phyloP scores from a whole-genome alignment of 1,140 invertebrate species.

The Lycorma delicatula region DNA sequence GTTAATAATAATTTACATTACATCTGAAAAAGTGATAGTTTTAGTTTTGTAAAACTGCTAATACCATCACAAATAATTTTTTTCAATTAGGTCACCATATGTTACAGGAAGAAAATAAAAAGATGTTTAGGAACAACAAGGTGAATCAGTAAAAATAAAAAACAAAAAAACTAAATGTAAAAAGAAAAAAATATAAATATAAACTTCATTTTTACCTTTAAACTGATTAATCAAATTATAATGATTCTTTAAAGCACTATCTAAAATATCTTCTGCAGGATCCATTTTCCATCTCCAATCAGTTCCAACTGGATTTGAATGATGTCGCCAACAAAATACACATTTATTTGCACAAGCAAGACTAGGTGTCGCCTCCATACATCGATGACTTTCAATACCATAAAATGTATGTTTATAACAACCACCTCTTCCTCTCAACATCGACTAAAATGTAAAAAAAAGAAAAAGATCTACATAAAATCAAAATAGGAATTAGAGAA shows the following conservation, averaged over 20 bases:
- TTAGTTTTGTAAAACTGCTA: too few species aligned
- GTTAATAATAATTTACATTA: too few species aligned
- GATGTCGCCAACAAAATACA: slow-evolving; percentile 60
- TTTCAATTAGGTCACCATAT: too few species aligned
- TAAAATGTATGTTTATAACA: slow-evolving; percentile 63
- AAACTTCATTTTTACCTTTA: too few species aligned
- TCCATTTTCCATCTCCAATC: slow-evolving; percentile 61
- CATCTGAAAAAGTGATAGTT: too few species aligned
- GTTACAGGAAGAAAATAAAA: too few species aligned
- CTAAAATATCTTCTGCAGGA: slow-evolving; percentile 44
- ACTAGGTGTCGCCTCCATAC: slow-evolving; percentile 57
- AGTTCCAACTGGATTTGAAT: slow-evolving; percentile 61
- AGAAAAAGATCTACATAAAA: slow-evolving; percentile 5
- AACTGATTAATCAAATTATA: slow-evolving; percentile 52
- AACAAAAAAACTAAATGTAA: too few species aligned
- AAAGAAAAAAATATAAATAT: too few species aligned
- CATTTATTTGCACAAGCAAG: slow-evolving; percentile 60
- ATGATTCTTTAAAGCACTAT: slow-evolving; percentile 47
- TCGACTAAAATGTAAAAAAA: slow-evolving; percentile 41
- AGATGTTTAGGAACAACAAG: too few species aligned
- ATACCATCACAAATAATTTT: too few species aligned
- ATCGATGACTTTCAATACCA: slow-evolving; percentile 54
- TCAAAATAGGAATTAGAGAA: neutral
- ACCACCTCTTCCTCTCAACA: slow-evolving; percentile 53
- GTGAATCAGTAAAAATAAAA: too few species aligned